Base-by-base conservation (phyloP, 2,888 invertebrate genomes). In the Teleogryllus oceanicus region DNA sequence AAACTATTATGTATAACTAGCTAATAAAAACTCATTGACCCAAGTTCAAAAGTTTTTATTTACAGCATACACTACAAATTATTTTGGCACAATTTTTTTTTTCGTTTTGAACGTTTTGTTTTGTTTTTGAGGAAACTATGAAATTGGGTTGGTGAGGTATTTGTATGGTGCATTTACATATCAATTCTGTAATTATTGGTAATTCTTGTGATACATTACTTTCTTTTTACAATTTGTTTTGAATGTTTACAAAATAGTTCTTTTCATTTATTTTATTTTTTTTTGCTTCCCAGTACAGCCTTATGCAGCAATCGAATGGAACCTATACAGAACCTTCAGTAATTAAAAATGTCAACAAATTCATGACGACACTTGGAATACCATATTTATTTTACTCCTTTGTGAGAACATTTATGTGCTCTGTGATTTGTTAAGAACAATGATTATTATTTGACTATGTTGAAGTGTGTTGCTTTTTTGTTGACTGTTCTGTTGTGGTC, bases 301-400 rank as follows among this genome's bases (percentile, higher is more conserved):
- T 62, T 62, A n/a, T 62, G 62, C 62, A 18, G 62, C 13, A 62
- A 18, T 18, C n/a, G 62, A n/a, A n/a, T 62, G 62, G 62, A 62
- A 62, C 62, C 16, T n/a, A 18, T 62, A 62, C 62, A 62, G 62
- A 62, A 62, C 62, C 62, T 62, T 62, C 62, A 62, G 62, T 62
- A 62, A 62, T 18, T 62, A 62, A 62, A 37, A n/a, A 18, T 62
- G n/a, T 62, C 62, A 11, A 62, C 62, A 62, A 62, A 62, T 62
- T 13, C 16, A n/a, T 62, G 62, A n/a, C 62, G 16, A 62, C 11
- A 18, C n/a, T n/a, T 62, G 62, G 62, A 62, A 62, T 62, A 62
- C 62, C n/a, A n/a, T 62, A 18, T n/a, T 62, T 62, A n/a, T 62
- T 62, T 37, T 37, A 37, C 62, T 62, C n/a, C 62, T 62, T 62